Base-by-base conservation (phyloP, 2,888 invertebrate species). In the Hoplodrina ambigua region DNA sequence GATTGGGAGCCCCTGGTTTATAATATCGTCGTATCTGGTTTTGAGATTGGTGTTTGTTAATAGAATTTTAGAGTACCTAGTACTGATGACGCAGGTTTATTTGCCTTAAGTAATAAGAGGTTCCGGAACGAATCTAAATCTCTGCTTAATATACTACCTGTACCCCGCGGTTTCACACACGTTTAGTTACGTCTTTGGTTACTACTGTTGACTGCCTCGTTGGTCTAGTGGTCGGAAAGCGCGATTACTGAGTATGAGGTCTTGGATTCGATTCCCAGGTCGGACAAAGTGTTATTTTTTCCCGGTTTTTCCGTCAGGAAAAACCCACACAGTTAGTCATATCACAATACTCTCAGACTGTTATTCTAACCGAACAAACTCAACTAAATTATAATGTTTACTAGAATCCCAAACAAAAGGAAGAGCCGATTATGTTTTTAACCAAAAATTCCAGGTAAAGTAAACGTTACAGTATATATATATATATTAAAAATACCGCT, bases 401-500 rank as follows among this genome's bases (percentile, higher is more conserved):
- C 11, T 4, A 7, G 19, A 25, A 69, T 17, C 0, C 10, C 1
- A 10, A 17, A 19, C 37, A 20, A 72, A 69, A 70, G 17, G 37
- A 54, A 19, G 1, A 5, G 19, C 17, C 37, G 37, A 37, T n/a
- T 15, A 13, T 53, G 2, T 54, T 72, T 59, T 54, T 5, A 49
- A 54, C 17, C 7, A 41, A 13, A 30, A 41, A 72, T 60, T 46
- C 53, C 4, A 11, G 37, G 25, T 41, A 54, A 58, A 30, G 8
- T 54, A 70, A 59, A 54, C 19, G 11, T n/a, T n/a, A 30, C 11
- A n/a, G 53, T 15, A 49, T 59, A n/a, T n/a, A n/a, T n/a, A n/a
- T n/a, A 53, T 57, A 33, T 71, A 25, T 20, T n/a, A 56, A 30
- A 56, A 17, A 56, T 11, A 52, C 15, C 11, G 41, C 20, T 25